Conservation (phyloP, 2,888 invertebrate species). For the Gerris lacustris region DNA sequence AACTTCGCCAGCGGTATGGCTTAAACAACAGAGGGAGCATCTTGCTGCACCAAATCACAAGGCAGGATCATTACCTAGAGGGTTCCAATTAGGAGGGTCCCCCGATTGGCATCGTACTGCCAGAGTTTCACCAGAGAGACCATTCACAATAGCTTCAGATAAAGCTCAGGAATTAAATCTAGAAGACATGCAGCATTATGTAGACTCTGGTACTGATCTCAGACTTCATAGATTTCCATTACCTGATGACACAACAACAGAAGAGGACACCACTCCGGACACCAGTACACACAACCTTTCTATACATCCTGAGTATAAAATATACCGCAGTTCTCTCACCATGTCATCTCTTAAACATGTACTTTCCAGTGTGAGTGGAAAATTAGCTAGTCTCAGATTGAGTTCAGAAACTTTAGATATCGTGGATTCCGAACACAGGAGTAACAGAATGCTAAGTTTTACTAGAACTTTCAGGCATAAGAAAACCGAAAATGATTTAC, state of each 20-base stretch:
- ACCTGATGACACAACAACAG: constrained; percentile 34
- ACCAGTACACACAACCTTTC: constrained; percentile 37
- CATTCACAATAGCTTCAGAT: constrained; percentile 59
- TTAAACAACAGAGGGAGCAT: constrained; percentile 56
- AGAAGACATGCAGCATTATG: constrained; percentile 51
- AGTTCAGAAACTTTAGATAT: constrained; percentile 38
- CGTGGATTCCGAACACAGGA: constrained; percentile 27
- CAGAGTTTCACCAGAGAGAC: constrained; percentile 48
- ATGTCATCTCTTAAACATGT: constrained; percentile 32
- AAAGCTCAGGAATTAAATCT: constrained; percentile 50
- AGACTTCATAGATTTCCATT: constrained; percentile 29
- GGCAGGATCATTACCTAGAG: constrained; percentile 64
- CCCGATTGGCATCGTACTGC: constrained; percentile 36
- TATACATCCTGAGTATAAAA: constrained; percentile 60
- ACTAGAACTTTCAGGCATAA: constrained; percentile 36
- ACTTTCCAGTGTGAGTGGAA: constrained; percentile 34
- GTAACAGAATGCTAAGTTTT: constrained; percentile 32
- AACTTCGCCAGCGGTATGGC: constrained; percentile 56
- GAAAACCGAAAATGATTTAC: constrained; percentile 30
- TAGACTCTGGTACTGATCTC: constrained; percentile 29
- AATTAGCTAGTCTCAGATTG: constrained; percentile 36
- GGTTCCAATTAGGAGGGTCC: constrained; percentile 50
- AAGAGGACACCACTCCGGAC: constrained; percentile 36
- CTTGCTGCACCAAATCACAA: constrained; percentile 48
- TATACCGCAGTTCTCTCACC: constrained; percentile 31